These are phyloP conservation scores for Platyura marginata DNA, from an alignment of 1,140 invertebrate species.

Conservation along the genomic window DNA sequence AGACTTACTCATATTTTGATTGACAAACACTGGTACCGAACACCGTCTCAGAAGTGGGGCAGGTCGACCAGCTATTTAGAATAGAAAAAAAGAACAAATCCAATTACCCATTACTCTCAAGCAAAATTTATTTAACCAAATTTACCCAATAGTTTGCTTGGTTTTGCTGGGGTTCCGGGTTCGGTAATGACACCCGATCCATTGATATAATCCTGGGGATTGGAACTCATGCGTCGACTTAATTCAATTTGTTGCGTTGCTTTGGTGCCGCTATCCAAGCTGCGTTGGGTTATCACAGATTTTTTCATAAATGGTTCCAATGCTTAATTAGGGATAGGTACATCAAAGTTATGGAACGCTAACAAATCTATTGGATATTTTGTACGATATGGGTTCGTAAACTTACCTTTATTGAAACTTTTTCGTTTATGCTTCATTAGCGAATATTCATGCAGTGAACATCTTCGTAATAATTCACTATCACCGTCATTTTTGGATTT, in stretches of 20 bases:
- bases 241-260: not conserved
- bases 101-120: too few relatives aligned
- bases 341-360: too few relatives aligned
- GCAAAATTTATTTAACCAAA: too few relatives aligned
- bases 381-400: too few relatives aligned
- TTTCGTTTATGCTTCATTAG: not conserved
- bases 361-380: too few relatives aligned
- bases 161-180: not conserved
- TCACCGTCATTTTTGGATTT: not conserved
- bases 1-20: not conserved
- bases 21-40: constrained; percentile 1
- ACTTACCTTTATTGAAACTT: not conserved
- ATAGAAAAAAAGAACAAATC: too few relatives aligned
- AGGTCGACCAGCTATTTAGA: not conserved
- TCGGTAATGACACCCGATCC: not conserved
- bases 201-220: not conserved
- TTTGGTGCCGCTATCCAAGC: not conserved
- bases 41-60: not conserved
- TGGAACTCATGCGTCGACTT: not conserved
- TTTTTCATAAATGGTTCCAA: not conserved
- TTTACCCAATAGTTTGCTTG: not conserved
- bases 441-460: not conserved
- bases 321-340: too few relatives aligned
- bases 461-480: not conserved
- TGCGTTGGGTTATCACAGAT: not conserved